Conservation (phyloP, 2,888 invertebrate genomes). For the Apantesis nais region DNA sequence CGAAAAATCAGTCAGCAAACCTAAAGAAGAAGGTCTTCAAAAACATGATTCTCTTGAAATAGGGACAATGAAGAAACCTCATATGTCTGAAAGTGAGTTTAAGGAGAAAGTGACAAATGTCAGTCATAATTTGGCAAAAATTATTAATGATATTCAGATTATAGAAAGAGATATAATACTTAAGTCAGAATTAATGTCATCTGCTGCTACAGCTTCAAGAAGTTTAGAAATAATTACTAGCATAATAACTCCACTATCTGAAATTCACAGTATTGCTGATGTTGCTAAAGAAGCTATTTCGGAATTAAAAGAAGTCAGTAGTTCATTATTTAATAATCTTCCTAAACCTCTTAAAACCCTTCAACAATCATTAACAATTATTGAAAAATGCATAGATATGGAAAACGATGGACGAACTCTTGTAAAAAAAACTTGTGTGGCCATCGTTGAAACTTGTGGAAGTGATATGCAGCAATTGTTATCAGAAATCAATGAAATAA, state of each 20-base stretch:
- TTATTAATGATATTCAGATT: conserved; percentile 83
- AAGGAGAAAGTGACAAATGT: conserved; percentile 57
- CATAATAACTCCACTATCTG: conserved; percentile 86
- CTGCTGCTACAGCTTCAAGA: conserved; percentile 87
- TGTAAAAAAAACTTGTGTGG: conserved; percentile 89
- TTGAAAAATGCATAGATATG: conserved; percentile 89
- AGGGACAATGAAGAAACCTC: conserved; percentile 36
- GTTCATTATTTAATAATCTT: conserved; percentile 85
- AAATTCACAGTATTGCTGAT: conserved; percentile 87
- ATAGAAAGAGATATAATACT: conserved; percentile 88
- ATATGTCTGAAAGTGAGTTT: conserved; percentile 59
- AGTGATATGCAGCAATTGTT: conserved; percentile 84
- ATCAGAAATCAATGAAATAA: conserved; percentile 74
- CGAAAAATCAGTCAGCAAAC: conserved; percentile 78
- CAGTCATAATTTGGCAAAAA: conserved; percentile 74
- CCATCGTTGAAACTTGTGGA: conserved; percentile 87
- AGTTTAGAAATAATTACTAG: conserved; percentile 88
- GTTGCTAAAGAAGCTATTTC: conserved; percentile 77
- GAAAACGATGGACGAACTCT: conserved; percentile 88
- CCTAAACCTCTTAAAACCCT: conserved; percentile 86
- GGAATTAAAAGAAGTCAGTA: conserved; percentile 71
- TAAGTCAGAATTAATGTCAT: conserved; percentile 88
- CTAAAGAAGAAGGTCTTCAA: conserved; percentile 62
- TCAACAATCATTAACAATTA: conserved; percentile 87
- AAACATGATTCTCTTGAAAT: conserved; percentile 43